A percentile compares a stretch with the other conserved stretches of the same genome.
Evolutionary conservation across 2,797 vertebrate genomes (phyloP).

Genomic region (Diceros bicornis): DNA sequence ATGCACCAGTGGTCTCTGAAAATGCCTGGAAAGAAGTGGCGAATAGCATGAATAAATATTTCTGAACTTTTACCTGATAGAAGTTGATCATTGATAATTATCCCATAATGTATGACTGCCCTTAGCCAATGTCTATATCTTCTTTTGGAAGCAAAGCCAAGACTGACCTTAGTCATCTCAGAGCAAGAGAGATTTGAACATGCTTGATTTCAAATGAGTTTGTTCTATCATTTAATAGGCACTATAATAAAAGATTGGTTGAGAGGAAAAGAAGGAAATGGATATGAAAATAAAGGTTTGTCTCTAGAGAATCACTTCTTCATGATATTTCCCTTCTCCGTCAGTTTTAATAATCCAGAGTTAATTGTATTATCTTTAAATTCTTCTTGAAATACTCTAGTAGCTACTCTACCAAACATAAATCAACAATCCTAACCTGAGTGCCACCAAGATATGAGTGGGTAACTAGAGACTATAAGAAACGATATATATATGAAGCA

Average conservation of each 20-base stretch:
- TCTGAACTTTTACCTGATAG: neutral
- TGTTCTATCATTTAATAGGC: conserved; percentile 13
- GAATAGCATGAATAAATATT: neutral
- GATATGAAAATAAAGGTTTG: neutral
- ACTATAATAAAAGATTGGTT: neutral
- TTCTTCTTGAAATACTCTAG: neutral
- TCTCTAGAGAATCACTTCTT: neutral
- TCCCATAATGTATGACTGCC: neutral
- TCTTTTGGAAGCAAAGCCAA: neutral
- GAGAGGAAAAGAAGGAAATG: neutral
- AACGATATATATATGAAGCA: neutral
- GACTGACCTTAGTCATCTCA: neutral
- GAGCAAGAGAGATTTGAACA: neutral
- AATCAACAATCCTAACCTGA: neutral
- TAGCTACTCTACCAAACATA: neutral
- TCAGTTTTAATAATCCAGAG: conserved; percentile 21
- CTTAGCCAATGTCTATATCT: neutral
- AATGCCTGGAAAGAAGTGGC: neutral
- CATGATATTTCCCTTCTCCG: neutral
- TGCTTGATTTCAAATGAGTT: conserved; percentile 23
- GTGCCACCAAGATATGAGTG: neutral
- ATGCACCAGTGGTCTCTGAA: neutral
- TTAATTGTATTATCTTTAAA: neutral
- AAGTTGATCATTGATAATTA: neutral
- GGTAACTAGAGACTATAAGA: neutral